These are phyloP conservation scores for Grallaria varia DNA, from an alignment of 2,113 vertebrate species.

Conservation along the genomic window DNA sequence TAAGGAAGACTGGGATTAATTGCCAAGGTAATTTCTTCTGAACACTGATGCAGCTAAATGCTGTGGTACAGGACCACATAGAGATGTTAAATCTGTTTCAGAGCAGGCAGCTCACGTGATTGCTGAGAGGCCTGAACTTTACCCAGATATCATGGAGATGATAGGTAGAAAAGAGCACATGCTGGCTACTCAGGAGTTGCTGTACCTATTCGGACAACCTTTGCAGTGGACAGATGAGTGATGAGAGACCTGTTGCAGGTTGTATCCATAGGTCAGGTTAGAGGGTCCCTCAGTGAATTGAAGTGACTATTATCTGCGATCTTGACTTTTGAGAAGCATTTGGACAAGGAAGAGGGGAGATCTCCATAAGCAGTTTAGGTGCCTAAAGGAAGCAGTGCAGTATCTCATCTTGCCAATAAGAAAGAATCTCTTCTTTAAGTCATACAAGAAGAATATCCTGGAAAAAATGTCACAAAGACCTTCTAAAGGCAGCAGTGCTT, in stretches of 20 bases:
- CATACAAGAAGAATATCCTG: background rate
- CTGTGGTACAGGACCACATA: background rate
- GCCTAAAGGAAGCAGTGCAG: background rate
- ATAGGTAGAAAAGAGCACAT: background rate
- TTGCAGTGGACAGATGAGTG: background rate
- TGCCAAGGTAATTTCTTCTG: background rate
- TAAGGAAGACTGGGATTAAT: background rate
- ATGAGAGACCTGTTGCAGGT: accelerated
- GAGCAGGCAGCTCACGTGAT: background rate
- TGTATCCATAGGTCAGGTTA: background rate
- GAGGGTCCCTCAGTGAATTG: background rate
- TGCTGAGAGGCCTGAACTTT: background rate
- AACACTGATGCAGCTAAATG: background rate
- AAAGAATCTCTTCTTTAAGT: background rate
- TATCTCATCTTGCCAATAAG: background rate
- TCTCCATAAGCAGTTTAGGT: background rate
- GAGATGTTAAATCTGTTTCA: background rate
- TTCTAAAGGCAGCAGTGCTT: background rate
- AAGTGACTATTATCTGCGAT: background rate
- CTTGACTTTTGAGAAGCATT: background rate
- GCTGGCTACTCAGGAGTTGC: background rate
- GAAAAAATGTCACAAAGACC: background rate
- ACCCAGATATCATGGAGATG: background rate
- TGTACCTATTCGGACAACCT: background rate
- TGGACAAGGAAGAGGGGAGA: background rate